A percentile compares a stretch with the other conserved stretches of the same genome.
These are phyloP conservation scores for Choloepus hoffmanni DNA, from an alignment of 2,113 vertebrate genomes.

Conservation along the genomic window DNA sequence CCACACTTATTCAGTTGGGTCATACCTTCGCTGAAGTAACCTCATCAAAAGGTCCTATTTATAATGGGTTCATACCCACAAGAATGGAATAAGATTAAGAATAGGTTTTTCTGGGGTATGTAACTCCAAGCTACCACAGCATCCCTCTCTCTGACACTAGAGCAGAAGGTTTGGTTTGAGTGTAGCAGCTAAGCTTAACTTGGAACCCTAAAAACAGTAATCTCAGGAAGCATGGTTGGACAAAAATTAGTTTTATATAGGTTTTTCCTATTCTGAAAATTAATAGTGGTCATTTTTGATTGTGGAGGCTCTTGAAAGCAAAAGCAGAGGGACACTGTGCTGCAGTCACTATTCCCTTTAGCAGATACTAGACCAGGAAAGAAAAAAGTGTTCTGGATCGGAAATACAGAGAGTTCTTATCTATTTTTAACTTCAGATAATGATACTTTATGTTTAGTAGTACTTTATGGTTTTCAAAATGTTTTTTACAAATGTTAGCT, in stretches of 20 bases:
- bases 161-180: background rate
- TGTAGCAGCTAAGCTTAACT: background rate
- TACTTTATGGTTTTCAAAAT: background rate
- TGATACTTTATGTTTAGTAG: background rate
- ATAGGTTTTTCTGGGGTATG: too few species aligned
- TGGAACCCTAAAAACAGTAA: background rate
- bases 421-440: conserved; percentile 20
- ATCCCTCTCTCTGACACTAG: background rate
- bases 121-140: background rate
- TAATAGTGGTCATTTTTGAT: background rate
- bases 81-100: too few species aligned
- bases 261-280: background rate
- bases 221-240: background rate
- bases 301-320: background rate
- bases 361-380: background rate
- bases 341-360: background rate
- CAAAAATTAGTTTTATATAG: background rate
- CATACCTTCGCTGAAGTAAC: too few species aligned
- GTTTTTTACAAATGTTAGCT: background rate
- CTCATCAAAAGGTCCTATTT: too few species aligned
- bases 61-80: too few species aligned
- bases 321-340: background rate
- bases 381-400: background rate
- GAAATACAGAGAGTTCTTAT: background rate
- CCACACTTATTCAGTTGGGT: too few species aligned